Base-by-base conservation (phyloP, 2,113 vertebrate genomes). In the Hippopotamus amphibius region DNA sequence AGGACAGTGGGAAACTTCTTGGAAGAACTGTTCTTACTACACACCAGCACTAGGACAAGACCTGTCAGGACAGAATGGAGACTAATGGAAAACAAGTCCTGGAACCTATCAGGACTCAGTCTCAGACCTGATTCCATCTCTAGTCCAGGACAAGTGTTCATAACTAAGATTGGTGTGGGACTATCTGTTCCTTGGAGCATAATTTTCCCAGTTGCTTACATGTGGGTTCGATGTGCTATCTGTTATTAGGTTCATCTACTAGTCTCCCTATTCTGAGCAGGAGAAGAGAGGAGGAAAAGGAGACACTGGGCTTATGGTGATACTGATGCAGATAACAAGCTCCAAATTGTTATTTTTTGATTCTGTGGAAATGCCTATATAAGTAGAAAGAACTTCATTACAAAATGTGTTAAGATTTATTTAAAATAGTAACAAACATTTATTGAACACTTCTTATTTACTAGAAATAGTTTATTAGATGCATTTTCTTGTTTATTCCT, bases 381-480 rank as follows among this genome's bases (percentile, higher is more conserved):
- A n/a, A 74, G 12, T 77, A 41, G 28, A 81, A 81, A 94, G 16
- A 92, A 10, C 30, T 82, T 84, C 22, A 80, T 88, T 90, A 74
- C 3, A 94, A 86, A 96, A 88, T 80, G 4, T 28, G 95, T 93
- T 50, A 22, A 66, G 92, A n/a, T 61, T 55, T 84, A 69, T 63
- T 85, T 76, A 69, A 84, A 87, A 57, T 90, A 69, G 65, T 59
- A 93, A 72, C 9, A 72, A 76, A 30, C 7, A 65, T n/a, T 76
- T 93, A 83, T 66, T 50, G 21, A 66, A 72, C 2, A 71, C 33
- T 81, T 53, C 16, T 37, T 96, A 7, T 88, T 88, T 91, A 37
- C 37, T 30, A 80, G 77, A 5, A 86, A n/a, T 7, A 77, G 28
- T 2, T 50, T 69, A 37, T 80, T 80, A 63, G 87, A 11, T 88